Evolutionary conservation across 2,888 invertebrate genomes (phyloP), one percentile per base, ranked within the genome.

Genomic region (Lepidocyrtinus sp.): DNA sequence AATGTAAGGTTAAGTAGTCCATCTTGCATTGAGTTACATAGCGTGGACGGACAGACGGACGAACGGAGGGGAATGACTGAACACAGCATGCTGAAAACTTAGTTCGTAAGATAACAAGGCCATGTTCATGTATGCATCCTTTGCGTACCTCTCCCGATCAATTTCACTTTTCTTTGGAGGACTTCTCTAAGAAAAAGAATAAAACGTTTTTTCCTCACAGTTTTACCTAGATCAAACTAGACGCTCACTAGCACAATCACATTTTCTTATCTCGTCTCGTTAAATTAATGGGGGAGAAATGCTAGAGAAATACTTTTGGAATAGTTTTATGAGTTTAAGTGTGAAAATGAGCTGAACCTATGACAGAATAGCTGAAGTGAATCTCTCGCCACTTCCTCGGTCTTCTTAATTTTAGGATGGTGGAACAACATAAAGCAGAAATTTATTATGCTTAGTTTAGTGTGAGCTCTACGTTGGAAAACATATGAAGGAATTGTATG

Each of bases 61-160:
- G n/a, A n/a, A n/a, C n/a, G n/a, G n/a, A n/a, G n/a, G n/a, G n/a
- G n/a, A n/a, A n/a, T n/a, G n/a, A n/a, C n/a, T n/a, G n/a, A n/a
- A n/a, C n/a, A n/a, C n/a, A n/a, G n/a, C n/a, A n/a, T n/a, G n/a
- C n/a, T n/a, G n/a, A n/a, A n/a, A n/a, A n/a, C n/a, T n/a, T n/a
- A n/a, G n/a, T n/a, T n/a, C n/a, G n/a, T n/a, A n/a, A n/a, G n/a
- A n/a, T 19, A 59, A 72, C 72, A 64, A 59, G 59, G 59, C 59
- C 59, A 59, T 22, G 59, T 59, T 72, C 62, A 63, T 72, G 45
- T 63, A 72, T 72, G 46, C 72, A 75, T 69, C 62, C 69, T 75
- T 67, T 64, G 46, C 69, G 45, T 67, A 46, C 50, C 45, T 45
- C 45, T 73, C 46, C 59, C 59, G 59, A 59, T 59, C 59, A 59